A percentile compares a stretch with the other conserved stretches of the same genome.
Conservation (phyloP, 2,113 vertebrate species). For the Pavo muticus region DNA sequence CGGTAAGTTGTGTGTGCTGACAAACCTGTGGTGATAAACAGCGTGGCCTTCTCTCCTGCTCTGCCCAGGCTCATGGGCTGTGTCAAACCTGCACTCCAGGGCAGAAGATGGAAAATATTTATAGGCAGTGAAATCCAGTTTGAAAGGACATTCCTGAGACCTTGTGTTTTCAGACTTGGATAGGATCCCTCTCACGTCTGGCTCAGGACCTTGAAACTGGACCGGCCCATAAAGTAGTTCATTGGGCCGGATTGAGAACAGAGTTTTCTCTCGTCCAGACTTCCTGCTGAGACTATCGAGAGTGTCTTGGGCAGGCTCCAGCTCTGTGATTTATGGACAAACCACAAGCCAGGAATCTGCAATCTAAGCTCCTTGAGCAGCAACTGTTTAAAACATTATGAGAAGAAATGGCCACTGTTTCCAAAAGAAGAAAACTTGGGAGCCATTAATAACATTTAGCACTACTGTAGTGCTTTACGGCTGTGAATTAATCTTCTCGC, state of each 20-base stretch:
- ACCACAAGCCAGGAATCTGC: slow-evolving; percentile 66
- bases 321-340: slow-evolving; percentile 62
- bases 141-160: slow-evolving; percentile 42
- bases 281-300: slow-evolving; percentile 48
- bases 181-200: slow-evolving; percentile 17
- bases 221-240: slow-evolving; percentile 37
- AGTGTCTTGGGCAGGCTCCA: slow-evolving; percentile 63
- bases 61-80: slow-evolving; percentile 8
- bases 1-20: not conserved
- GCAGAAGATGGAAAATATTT: slow-evolving; percentile 56
- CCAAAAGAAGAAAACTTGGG: slow-evolving; percentile 49
- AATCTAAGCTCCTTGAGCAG: slow-evolving; percentile 59
- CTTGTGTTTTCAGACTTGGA: slow-evolving; percentile 46
- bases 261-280: slow-evolving; percentile 53
- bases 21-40: not conserved
- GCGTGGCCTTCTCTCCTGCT: not conserved
- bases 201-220: not conserved
- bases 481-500: slow-evolving; percentile 26
- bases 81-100: slow-evolving; percentile 16
- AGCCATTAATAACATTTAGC: slow-evolving; percentile 57
- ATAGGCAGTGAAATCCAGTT: slow-evolving; percentile 50
- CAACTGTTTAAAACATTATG: slow-evolving; percentile 72
- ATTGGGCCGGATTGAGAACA: slow-evolving; percentile 44
- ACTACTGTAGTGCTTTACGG: not conserved
- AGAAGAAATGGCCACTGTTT: slow-evolving; percentile 58